Evolutionary conservation across 2,888 invertebrate species (phyloP).

Genomic region (Drosophila neonasuta): DNA sequence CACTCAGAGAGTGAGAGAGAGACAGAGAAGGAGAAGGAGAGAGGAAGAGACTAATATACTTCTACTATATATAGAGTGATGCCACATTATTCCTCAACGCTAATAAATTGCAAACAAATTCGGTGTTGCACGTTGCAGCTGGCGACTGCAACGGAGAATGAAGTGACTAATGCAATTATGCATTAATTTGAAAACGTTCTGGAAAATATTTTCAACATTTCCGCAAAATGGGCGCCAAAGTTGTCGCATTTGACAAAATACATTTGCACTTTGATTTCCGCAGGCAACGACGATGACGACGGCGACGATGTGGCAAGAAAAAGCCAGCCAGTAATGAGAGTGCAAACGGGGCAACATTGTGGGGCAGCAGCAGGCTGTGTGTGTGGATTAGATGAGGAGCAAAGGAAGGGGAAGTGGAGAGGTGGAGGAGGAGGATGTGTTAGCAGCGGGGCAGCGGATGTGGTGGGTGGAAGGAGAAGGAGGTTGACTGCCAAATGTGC

Average conservation of each 20-base stretch:
- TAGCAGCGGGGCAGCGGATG: not conserved
- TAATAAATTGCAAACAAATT: conserved; percentile 71
- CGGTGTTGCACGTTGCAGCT: conserved; percentile 13
- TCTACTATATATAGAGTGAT: not conserved
- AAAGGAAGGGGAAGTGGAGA: not conserved
- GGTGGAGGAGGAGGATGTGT: not conserved
- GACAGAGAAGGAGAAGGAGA: not conserved
- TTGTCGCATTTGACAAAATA: conserved; percentile 66
- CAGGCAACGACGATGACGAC: not conserved
- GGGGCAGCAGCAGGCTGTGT: not conserved
- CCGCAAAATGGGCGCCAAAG: conserved; percentile 54
- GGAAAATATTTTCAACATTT: conserved; percentile 59
- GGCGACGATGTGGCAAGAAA: conserved; percentile 17
- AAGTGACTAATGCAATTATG: conserved; percentile 76
- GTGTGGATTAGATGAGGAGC: conserved; percentile 3
- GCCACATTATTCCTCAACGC: conserved; percentile 22
- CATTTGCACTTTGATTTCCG: conserved; percentile 75
- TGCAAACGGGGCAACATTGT: not conserved
- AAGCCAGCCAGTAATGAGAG: conserved; percentile 31
- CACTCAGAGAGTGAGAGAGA: not conserved
- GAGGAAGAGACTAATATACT: not conserved
- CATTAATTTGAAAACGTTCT: conserved; percentile 63
- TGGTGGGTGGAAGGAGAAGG: not conserved
- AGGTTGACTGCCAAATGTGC: conserved; percentile 43
- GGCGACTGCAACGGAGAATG: conserved; percentile 21